These are phyloP conservation scores for Leptoclinus maculatus DNA, from an alignment of 2,797 vertebrate species.

Conservation along the genomic window DNA sequence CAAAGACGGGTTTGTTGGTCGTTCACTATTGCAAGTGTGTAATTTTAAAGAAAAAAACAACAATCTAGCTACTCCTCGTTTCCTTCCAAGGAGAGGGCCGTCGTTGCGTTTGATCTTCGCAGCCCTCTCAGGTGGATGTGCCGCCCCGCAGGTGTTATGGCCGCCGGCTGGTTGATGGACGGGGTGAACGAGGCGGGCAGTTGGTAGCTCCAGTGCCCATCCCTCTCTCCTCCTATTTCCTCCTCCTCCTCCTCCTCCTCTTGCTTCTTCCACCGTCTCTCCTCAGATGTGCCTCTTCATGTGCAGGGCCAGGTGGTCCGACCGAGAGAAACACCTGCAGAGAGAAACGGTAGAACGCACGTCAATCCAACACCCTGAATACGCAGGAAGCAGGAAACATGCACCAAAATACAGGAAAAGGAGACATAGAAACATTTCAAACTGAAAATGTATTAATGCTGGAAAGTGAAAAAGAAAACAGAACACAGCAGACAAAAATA, in stretches of 20 bases:
- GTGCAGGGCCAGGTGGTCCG: conserved; percentile 99
- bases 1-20: conserved; percentile 67
- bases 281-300: conserved; percentile 99
- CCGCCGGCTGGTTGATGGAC: conserved; percentile 56
- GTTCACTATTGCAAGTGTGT: conserved; percentile 61
- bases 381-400: no score
- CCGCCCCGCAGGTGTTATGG: conserved; percentile 42
- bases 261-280: conserved; percentile 29
- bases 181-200: conserved; percentile 71
- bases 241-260: conserved; percentile 40
- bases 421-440: background rate
- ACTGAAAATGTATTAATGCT: background rate
- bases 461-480: background rate
- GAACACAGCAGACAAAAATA: no score
- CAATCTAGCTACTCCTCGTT: conserved; percentile 78
- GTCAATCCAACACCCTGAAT: background rate
- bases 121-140: conserved; percentile 46
- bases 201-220: conserved; percentile 72
- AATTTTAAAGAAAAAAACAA: conserved; percentile 83
- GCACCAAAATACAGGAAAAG: background rate
- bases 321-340: conserved; percentile 97
- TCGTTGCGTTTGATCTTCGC: conserved; percentile 25
- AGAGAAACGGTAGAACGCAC: conserved; percentile 6
- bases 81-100: conserved; percentile 34
- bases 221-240: conserved; percentile 58